Evolutionary conservation across 2,113 vertebrate genomes (phyloP), one percentile per base, ranked within the genome.

Genomic region (Menidia beryllina): DNA sequence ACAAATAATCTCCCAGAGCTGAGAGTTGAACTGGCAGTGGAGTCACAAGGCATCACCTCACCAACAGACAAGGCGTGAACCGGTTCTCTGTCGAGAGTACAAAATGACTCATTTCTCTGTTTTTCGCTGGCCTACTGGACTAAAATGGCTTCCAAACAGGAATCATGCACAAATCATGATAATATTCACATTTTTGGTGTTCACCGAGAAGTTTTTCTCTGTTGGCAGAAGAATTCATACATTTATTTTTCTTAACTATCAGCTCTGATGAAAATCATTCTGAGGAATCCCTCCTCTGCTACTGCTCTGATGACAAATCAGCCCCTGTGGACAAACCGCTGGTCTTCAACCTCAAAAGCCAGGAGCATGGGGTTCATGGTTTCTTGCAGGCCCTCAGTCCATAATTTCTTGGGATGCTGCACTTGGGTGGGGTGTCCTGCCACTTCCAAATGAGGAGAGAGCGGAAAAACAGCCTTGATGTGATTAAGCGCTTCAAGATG

Each of bases 401-500:
- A 69, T 73, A 45, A 73, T 86, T 84, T 83, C 69, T 41, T 86
- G 83, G 86, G 68, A 70, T 66, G 55, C 55, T 70, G 36, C 84
- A 81, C 59, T 75, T 84, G 87, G 90, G 88, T 87, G 89, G 90
- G 85, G 88, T 74, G 66, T 77, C 68, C 69, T 36, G 74, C 89
- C 91, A 89, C 91, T 90, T 91, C 92, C 87, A 54, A 91, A 83
- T 70, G 53, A 65, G 61, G 63, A 76, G 41, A 19, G 41, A n/a
- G 41, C 5, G 41, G 17, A 45, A 43, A 15, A 5, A 45, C 41
- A 55, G 70, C 74, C 59, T 82, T 91, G 89, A 91, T 92, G 86
- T 90, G 89, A 91, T 89, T 90, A 91, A 93, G 78, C 72, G 20
- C 83, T 93, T 94, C 90, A 93, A 92, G 90, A 92, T 93, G 91